Evolutionary conservation across 2,113 vertebrate genomes (phyloP), one percentile per base, ranked within the genome.

Genomic region (Sander vitreus): DNA sequence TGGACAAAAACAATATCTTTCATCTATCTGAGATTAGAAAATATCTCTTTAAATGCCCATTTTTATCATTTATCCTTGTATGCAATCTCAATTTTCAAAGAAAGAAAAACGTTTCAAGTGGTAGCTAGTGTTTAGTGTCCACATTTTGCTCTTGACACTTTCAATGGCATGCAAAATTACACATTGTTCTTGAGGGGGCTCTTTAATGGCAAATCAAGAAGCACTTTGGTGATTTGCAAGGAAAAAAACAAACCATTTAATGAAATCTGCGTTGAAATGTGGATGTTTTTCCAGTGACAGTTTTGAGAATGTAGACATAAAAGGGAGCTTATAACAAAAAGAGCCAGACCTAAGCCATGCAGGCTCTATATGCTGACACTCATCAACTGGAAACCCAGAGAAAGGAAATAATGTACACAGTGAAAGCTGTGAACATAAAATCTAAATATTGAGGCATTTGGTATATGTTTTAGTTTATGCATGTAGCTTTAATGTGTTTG

Each of bases 91-190:
- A 67, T 68, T 89, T 81, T 74, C 58, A 2, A 1, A 3, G 67
- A 39, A 58, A 58, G 33, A 58, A 75, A 85, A 78, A 77, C 47
- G 59, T 59, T 70, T 68, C n/a, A 54, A 57, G 76, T 76, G 16
- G 14, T 74, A 70, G 67, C 59, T 74, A 23, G 76, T 74, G 1
- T 84, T 89, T 57, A 85, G 75, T 3, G 3, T 77, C 45, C 30
- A 69, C 39, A 58, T 43, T 76, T 85, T 19, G 27, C 72, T 64
- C 69, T 73, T 87, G 78, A 70, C 76, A 83, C 68, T 85, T 62
- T 73, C 48, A n/a, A n/a, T 76, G 78, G 81, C 87, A 89, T 68
- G 76, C 71, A 45, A 78, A 88, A 93, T 91, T 87, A 85, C 80
- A 76, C 58, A 78, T 81, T 80, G 59, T 78, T 90, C 81, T 73